Evolutionary conservation across 2,113 vertebrate species (phyloP).

Genomic region (Melanocharis versteri): DNA sequence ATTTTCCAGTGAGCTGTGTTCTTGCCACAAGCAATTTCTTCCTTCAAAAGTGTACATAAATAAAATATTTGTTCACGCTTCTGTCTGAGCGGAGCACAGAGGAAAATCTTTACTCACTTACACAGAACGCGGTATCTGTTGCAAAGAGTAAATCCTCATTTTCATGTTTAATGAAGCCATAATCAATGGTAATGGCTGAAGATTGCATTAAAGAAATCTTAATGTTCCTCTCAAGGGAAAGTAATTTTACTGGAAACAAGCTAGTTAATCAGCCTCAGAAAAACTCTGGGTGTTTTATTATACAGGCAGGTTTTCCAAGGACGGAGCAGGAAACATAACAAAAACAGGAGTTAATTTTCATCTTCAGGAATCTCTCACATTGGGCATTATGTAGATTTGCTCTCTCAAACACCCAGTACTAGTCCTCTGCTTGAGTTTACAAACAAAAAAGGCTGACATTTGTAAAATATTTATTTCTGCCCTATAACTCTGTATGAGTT

Average conservation of each 20-base stretch:
- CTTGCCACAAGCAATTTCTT: conserved; percentile 21
- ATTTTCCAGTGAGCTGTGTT: not conserved
- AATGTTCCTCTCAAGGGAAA: conserved; percentile 51
- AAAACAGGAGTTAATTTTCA: not conserved
- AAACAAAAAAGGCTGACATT: not conserved
- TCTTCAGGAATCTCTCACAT: not conserved
- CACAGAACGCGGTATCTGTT: not conserved
- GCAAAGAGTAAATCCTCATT: conserved; percentile 48
- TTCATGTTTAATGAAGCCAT: conserved; percentile 64
- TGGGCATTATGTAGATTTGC: not conserved
- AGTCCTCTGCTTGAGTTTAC: not conserved
- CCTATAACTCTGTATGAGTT: not conserved
- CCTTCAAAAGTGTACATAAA: conserved; percentile 23
- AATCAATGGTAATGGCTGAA: conserved; percentile 67
- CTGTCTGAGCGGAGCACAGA: not conserved
- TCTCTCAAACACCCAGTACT: not conserved
- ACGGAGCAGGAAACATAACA: not conserved
- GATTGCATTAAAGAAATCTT: conserved; percentile 53
- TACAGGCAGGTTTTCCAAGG: conserved; percentile 18
- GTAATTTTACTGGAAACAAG: conserved; percentile 60
- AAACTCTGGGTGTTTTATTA: not conserved
- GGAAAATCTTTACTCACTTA: conserved; percentile 31
- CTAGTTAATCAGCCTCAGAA: conserved; percentile 39
- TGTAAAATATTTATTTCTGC: not conserved
- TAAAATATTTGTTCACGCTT: conserved; percentile 41